Evolutionary conservation across 1,140 invertebrate species (phyloP), one percentile per base, ranked within the genome.

Genomic region (Dreissena polymorpha): DNA sequence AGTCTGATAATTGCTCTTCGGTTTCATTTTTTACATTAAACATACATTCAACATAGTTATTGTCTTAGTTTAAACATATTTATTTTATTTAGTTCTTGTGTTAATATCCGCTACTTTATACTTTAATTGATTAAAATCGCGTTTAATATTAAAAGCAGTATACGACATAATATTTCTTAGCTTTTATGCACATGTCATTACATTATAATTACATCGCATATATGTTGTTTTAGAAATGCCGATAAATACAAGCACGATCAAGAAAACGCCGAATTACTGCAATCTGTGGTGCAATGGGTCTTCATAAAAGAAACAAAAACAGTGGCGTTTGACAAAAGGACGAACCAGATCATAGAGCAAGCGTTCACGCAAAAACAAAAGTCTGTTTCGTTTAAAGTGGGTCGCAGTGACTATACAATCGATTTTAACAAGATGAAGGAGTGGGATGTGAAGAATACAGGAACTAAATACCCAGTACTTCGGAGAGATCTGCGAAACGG

Each of bases 391-490:
- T 53, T 73, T 29, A 72, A 72, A 23, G 53, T 27, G 39, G 10
- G 23, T 8, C 27, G 21, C n/a, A 57, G 57, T 18, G 78, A 72
- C 51, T 81, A 63, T 53, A 60, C 50, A 23, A 81, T 81, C 16
- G 78, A 81, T 29, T 81, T 81, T 53, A 21, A 27, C 27, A 81
- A 50, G 14, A 81, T 81, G 78, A 64, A 25, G 16, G 78, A 81
- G 27, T 51, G 55, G 14, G 69, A 72, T n/a, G 60, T 72, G 10
- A 72, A 63, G 51, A 23, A 72, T 16, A 29, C 78, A 27, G 64
- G 63, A 50, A 53, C 10, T n/a, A 21, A 71, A 3, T 72, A 49
- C 64, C 68, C 53, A 16, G 70, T 81, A 0, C 70, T 81, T 25
- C 71, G 78, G 51, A 21, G 78, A 51, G 78, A 81, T 65, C 78